phyloP scores from a whole-genome alignment of 2,888 invertebrate species.

The Himalopsyche japonica region DNA sequence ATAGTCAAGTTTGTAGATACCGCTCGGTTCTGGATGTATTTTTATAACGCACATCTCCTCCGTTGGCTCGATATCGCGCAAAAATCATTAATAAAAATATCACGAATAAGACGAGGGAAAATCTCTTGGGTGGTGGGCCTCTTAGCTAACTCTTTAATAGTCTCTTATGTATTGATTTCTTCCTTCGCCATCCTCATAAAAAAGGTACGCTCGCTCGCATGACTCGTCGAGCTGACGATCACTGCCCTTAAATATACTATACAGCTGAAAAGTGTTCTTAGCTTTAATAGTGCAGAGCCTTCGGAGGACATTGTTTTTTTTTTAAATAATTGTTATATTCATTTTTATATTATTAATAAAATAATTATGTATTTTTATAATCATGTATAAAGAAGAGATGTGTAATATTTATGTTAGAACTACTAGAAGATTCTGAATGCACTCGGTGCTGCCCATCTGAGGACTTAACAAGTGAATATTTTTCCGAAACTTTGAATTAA shows the following conservation, averaged over 20 bases:
- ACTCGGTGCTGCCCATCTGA: constrained; percentile 30
- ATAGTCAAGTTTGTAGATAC: constrained; percentile 41
- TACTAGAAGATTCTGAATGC: constrained; percentile 30
- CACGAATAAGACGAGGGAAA: constrained; percentile 32
- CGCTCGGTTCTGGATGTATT: constrained; percentile 34
- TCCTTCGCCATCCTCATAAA: constrained; percentile 26
- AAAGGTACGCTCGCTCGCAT: background rate
- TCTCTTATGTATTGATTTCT: constrained; percentile 21
- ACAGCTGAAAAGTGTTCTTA: constrained; percentile 21
- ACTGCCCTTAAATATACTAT: constrained; percentile 6
- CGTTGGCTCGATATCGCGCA: constrained; percentile 43
- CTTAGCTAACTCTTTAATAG: constrained; percentile 32
- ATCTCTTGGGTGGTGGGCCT: constrained; percentile 39
- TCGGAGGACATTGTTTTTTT: constrained; percentile 40
- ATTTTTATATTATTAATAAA: constrained; percentile 26
- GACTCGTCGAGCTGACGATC: background rate
- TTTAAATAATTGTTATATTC: constrained; percentile 21
- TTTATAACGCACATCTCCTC: constrained; percentile 44
- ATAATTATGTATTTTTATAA: constrained; percentile 23
- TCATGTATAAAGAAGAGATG: constrained; percentile 37
- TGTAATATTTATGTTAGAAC: constrained; percentile 40
- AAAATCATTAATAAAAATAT: constrained; percentile 15
- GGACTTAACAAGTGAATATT: constrained; percentile 26
- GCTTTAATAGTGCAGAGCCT: constrained; percentile 38
- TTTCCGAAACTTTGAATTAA: constrained; percentile 38